phyloP scores from a whole-genome alignment of 2,113 vertebrate genomes.

The Triplophysa siluroides region DNA sequence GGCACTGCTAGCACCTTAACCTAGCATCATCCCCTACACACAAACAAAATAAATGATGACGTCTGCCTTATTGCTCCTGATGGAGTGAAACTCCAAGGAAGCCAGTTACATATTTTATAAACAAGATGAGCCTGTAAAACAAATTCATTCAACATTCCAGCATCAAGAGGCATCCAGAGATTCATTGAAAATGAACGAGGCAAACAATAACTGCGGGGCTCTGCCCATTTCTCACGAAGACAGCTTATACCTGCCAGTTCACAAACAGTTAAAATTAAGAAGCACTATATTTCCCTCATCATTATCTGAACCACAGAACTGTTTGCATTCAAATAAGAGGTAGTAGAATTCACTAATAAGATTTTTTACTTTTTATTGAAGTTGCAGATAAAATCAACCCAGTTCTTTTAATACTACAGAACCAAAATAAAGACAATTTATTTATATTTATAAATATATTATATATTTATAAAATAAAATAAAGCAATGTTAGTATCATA shows the following conservation, averaged over 20 bases:
- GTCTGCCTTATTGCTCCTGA: background rate
- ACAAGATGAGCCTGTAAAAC: conserved; percentile 8
- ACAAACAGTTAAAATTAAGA: background rate
- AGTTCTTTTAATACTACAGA: no score
- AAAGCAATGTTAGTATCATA: no score
- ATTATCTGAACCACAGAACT: background rate
- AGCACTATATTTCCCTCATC: background rate
- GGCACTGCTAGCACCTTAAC: background rate
- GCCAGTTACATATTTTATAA: conserved; percentile 4
- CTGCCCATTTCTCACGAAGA: background rate
- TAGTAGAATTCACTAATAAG: no score
- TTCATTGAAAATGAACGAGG: background rate
- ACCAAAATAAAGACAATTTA: no score
- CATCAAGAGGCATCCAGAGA: background rate
- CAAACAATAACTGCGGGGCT: background rate
- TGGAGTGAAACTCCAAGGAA: background rate
- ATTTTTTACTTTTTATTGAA: no score
- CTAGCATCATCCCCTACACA: background rate
- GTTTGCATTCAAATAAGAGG: conserved; percentile 12
- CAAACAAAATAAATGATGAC: background rate
- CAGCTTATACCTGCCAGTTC: background rate
- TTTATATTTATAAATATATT: no score
- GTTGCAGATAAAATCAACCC: no score
- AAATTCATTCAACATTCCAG: conserved; percentile 11
- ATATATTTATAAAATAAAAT: no score